Conservation (phyloP, 1,140 invertebrate genomes). For the Chionoecetes opilio region DNA sequence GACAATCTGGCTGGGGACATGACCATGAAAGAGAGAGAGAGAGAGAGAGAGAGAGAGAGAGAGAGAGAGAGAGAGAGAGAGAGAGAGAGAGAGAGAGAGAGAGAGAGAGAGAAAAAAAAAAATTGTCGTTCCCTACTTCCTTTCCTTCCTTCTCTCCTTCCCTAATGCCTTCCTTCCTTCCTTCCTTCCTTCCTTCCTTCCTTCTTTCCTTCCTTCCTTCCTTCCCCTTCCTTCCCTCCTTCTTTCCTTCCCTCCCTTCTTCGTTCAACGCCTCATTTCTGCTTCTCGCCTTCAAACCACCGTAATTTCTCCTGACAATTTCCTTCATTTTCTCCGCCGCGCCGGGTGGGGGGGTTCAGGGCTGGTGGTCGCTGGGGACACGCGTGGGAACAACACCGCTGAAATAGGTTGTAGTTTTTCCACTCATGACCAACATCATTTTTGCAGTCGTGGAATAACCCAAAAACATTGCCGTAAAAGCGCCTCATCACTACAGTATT, state of each 20-base stretch:
- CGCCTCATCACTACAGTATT: too few species aligned
- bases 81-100: conserved; percentile 44
- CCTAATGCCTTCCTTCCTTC: not conserved
- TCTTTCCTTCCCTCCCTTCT: conserved; percentile 21
- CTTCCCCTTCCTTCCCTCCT: conserved; percentile 5
- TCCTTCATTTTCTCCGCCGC: not conserved
- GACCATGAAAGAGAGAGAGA: conserved; percentile 30
- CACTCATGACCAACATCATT: too few species aligned
- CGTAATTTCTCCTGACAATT: not conserved
- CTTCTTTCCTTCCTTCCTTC: not conserved
- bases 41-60: conserved; percentile 48
- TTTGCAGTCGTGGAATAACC: too few species aligned
- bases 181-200: not conserved
- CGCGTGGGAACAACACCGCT: not conserved
- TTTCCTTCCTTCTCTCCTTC: not conserved
- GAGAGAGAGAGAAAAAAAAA: conserved; percentile 32
- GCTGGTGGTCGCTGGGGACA: not conserved
- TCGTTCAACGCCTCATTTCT: not conserved
- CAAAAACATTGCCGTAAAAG: too few species aligned
- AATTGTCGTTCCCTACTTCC: not conserved
- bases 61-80: conserved; percentile 41
- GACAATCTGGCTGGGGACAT: not conserved
- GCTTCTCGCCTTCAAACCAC: not conserved
- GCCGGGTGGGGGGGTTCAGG: not conserved
- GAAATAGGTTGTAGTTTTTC: not conserved